These are phyloP conservation scores for Matsumurasca onukii DNA, from an alignment of 1,140 invertebrate species.

Conservation along the genomic window DNA sequence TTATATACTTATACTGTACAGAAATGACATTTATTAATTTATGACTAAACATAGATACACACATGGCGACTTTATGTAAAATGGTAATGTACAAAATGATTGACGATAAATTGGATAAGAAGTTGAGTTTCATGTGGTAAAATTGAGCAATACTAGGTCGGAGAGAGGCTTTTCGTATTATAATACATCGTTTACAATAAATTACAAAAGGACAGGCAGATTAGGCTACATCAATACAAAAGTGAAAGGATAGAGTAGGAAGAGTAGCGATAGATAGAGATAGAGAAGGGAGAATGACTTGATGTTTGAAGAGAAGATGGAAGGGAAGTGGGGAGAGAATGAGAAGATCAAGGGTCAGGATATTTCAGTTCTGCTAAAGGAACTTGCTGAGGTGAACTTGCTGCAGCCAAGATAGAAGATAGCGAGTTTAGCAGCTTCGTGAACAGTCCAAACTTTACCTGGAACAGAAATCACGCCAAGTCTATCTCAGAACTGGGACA, in stretches of 20 bases:
- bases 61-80: slow-evolving; percentile 9
- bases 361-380: slow-evolving; percentile 22
- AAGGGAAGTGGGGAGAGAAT: neutral
- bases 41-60: neutral
- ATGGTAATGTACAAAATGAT: slow-evolving; percentile 22
- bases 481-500: too few species aligned
- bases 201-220: slow-evolving; percentile 1
- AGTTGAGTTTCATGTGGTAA: neutral
- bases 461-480: slow-evolving; percentile 8
- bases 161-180: neutral
- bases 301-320: neutral
- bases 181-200: slow-evolving; percentile 13
- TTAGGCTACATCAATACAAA: neutral
- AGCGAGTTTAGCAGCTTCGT: slow-evolving; percentile 33
- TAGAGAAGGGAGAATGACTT: neutral
- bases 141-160: neutral
- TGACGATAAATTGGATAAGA: slow-evolving; percentile 7
- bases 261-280: neutral
- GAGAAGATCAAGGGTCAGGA: neutral
- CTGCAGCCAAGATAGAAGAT: slow-evolving; percentile 30
- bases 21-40: slow-evolving; percentile 7
- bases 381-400: slow-evolving; percentile 19
- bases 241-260: neutral
- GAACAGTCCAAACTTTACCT: slow-evolving; percentile 38
- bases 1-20: too few species aligned